A percentile compares a stretch with the other conserved stretches of the same genome.
These are phyloP conservation scores for Calephelis perditalis DNA, from an alignment of 2,888 invertebrate species.

Conservation along the genomic window DNA sequence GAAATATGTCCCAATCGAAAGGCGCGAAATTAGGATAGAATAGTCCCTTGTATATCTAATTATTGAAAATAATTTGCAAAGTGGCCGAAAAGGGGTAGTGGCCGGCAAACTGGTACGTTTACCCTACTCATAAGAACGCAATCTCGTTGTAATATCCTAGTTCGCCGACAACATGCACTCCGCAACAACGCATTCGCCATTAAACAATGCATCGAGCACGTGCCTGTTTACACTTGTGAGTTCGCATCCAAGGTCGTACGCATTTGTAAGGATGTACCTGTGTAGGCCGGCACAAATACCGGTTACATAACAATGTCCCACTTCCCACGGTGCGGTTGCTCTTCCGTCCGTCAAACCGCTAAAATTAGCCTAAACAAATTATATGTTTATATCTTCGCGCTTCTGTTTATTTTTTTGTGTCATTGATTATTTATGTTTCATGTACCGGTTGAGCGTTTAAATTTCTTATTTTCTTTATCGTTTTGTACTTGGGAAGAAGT, in stretches of 20 bases:
- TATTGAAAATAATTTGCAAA: no score
- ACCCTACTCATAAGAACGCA: not conserved
- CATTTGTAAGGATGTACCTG: conserved; percentile 76
- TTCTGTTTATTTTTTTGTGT: conserved; percentile 21
- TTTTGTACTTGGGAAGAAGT: not conserved
- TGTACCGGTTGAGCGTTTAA: not conserved
- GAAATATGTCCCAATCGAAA: no score
- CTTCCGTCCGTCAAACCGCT: conserved; percentile 51
- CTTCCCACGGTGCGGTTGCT: conserved; percentile 67
- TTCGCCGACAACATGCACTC: conserved; percentile 34
- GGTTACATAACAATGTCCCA: conserved; percentile 72
- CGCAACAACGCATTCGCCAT: conserved; percentile 53
- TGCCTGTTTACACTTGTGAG: conserved; percentile 75
- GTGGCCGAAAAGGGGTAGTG: no score
- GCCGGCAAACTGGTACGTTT: no score
- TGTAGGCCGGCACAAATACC: conserved; percentile 73
- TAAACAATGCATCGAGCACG: conserved; percentile 77
- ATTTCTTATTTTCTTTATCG: not conserved
- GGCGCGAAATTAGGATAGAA: no score
- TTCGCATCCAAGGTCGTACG: conserved; percentile 76
- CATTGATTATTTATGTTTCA: conserved; percentile 4
- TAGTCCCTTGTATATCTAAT: no score
- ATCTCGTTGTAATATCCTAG: conserved; percentile 7
- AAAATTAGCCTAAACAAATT: conserved; percentile 42
- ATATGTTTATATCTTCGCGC: conserved; percentile 15